Evolutionary conservation across 37 sponge, comb jelly and placozoan species (phyloP), one percentile per base, ranked within the genome.

Genomic region (Hormiphora californensis): DNA sequence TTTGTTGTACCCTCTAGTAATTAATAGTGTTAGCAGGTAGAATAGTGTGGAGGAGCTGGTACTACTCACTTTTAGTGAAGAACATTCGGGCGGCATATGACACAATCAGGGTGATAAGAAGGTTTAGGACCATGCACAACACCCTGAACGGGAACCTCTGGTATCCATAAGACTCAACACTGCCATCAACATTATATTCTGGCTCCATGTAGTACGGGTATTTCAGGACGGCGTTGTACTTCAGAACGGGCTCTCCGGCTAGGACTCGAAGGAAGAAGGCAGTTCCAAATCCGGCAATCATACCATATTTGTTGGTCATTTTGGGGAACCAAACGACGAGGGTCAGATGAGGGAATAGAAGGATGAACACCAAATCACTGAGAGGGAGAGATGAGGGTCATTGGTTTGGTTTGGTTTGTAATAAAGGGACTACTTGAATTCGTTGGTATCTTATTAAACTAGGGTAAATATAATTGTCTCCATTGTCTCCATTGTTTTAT

Each of bases 321-420:
- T 27, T 30, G 37, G 67, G 67, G 67, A 33, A 32, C 38, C 35
- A 39, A 4, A 65, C 67, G 38, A 65, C 67, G 38, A 65, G 21
- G 8, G 34, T 39, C 33, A 65, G 67, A 31, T 65, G 67, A 1
- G 67, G 67, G 67, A 65, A 65, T 5, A 65, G 67, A 4, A 65
- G 67, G 67, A 65, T 65, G 37, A 65, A 65, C 17, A 65, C 67
- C 67, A 65, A 65, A 17, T 65, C 67, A 65, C 67, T 65, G 67
- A 7, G 17, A 38, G 37, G 38, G 25, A 49, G 53, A 49, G 53
- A 17, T 49, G 53, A 15, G 53, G 15, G 12, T 49, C 12, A 17
- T 15, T 9, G 12, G 15, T 49, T 49, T 49, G 15, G 53, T 15
- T 49, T 17, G 9, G 15, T 15, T 49, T 49, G 53, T 15, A 49